These are phyloP conservation scores for Bolinopsis microptera DNA, from an alignment of 37 sponge, comb jelly and placozoan genomes.

Conservation along the genomic window DNA sequence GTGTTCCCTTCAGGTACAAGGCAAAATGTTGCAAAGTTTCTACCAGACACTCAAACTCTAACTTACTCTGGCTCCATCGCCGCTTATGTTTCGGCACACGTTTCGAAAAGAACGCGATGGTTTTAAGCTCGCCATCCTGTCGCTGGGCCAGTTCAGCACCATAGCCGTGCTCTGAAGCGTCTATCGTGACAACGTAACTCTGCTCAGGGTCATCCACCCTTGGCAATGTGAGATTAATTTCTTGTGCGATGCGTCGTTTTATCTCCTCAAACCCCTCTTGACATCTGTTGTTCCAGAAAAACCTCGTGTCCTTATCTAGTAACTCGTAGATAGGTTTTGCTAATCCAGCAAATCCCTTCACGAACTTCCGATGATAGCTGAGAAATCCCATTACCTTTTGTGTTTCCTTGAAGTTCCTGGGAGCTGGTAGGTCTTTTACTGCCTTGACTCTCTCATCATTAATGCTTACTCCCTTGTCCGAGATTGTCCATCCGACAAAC, in stretches of 20 bases:
- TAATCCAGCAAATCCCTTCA: background rate
- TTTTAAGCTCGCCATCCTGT: background rate
- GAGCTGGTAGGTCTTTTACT: background rate
- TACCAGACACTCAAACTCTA: background rate
- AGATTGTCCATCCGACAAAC: constrained; percentile 36
- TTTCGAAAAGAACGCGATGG: constrained; percentile 29
- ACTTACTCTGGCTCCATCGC: background rate
- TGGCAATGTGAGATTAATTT: background rate
- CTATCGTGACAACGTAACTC: constrained; percentile 17
- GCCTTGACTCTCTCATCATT: constrained; percentile 45
- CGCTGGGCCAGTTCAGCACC: background rate
- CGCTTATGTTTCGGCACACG: background rate
- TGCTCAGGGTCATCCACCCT: background rate
- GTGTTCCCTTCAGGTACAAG: constrained; percentile 20
- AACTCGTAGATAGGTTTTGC: constrained; percentile 49
- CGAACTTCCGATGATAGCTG: constrained; percentile 11
- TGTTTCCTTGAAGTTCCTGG: background rate
- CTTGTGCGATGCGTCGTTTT: background rate
- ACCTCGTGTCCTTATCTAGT: background rate
- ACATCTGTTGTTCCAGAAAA: background rate
- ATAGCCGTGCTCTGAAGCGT: background rate
- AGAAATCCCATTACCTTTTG: constrained; percentile 24
- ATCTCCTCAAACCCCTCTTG: constrained; percentile 7
- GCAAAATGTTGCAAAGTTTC: background rate
- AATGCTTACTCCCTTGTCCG: background rate